Base-by-base conservation (phyloP, 2,888 invertebrate species). In the Noctua comes region DNA sequence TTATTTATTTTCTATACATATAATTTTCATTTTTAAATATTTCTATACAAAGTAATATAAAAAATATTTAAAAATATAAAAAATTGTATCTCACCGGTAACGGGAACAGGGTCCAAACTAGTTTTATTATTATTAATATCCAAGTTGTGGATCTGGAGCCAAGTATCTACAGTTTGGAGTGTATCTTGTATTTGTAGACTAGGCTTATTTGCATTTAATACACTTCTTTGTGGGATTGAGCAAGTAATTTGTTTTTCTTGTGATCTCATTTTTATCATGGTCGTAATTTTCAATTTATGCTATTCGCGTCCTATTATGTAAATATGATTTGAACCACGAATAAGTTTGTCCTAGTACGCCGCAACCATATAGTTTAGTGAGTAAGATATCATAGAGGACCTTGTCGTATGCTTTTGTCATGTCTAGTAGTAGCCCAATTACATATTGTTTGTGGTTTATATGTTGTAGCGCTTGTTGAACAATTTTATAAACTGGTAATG, bases 341-440 rank as follows among this genome's bases (percentile, higher is more conserved):
- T 51, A 24, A 7, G 51, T 21, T 7, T 8, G 46, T 51, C 21
- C 21, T 24, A 8, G 57, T 13, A 27, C 13, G n/a, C 31, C 31
- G 31, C 31, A 31, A 31, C 31, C 31, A 31, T 31, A 31, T 31
- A 31, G 31, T 31, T 31, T 31, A 31, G 31, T 3, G 31, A 31
- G 31, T 31, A 31, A 31, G 31, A 31, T 31, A 3, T 27, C 57
- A 27, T 59, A 59, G 5, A 59, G 13, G n/a, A 57, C 57, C 57
- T 59, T 59, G 11, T 57, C 57, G 18, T 59, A 59, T 31, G 27
- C 57, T 31, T 57, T 57, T 5, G 57, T 57, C 57, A 57, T 57
- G 54, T 57, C 54, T 57, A 57, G 54, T 24, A 57, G n/a, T 57
- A n/a, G n/a, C 54, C 54, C 54, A 57, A 57, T 57, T n/a, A 57